A percentile compares a stretch with the other conserved stretches of the same genome.
Evolutionary conservation across 2,113 vertebrate genomes (phyloP).

Genomic region (Meleagris gallopavo): DNA sequence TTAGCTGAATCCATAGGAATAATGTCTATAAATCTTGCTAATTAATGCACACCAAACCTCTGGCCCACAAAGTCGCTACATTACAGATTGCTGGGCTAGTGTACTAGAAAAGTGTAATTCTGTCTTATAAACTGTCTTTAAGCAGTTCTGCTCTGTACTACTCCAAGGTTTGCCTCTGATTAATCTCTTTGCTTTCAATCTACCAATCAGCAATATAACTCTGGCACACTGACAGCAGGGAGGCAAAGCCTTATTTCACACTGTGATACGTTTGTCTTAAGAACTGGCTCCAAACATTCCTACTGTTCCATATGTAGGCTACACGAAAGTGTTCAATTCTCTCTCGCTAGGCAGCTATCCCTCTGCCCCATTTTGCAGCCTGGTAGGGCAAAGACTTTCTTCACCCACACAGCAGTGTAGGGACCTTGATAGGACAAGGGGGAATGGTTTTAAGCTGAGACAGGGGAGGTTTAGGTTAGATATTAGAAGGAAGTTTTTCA

Average conservation of each 20-base stretch:
- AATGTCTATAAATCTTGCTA: too few species aligned
- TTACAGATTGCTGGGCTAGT: too few species aligned
- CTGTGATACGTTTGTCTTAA: not conserved
- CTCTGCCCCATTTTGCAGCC: not conserved
- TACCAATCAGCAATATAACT: not conserved
- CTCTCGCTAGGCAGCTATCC: not conserved
- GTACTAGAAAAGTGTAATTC: too few species aligned
- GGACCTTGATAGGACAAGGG: too few species aligned
- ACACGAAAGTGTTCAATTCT: not conserved
- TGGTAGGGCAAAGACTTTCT: not conserved
- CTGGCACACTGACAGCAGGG: not conserved
- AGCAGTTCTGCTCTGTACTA: not conserved
- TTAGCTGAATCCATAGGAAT: too few species aligned
- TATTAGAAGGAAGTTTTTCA: too few species aligned
- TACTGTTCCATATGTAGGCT: not conserved
- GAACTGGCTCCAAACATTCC: accelerated
- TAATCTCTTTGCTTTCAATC: not conserved
- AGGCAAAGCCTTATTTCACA: not conserved
- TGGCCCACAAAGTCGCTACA: too few species aligned
- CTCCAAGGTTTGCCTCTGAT: not conserved
- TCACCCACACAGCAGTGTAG: not conserved
- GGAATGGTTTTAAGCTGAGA: too few species aligned
- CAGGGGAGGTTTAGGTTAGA: too few species aligned
- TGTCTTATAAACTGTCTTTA: not conserved
- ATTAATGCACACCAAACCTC: too few species aligned